Conservation (phyloP, 2,888 invertebrate genomes). For the Drosophila borealis region DNA sequence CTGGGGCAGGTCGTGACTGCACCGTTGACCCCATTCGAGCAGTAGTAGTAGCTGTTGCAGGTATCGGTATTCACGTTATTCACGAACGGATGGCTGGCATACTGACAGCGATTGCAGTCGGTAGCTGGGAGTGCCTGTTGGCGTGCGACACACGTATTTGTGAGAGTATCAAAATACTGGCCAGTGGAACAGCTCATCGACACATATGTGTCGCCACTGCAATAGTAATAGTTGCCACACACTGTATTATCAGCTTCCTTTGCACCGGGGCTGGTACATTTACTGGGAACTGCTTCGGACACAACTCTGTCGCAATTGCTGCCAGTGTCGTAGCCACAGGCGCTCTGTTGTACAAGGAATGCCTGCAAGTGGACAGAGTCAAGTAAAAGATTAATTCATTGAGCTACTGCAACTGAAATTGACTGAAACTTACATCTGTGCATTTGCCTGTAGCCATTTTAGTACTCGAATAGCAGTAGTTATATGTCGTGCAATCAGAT, state of each 20-base stretch:
- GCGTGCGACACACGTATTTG: neutral
- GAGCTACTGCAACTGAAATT: neutral
- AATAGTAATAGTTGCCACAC: conserved; percentile 45
- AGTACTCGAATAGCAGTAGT: conserved; percentile 20
- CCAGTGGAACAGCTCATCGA: conserved; percentile 16
- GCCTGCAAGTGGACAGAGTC: conserved; percentile 17
- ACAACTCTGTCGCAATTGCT: conserved; percentile 44
- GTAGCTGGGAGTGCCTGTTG: conserved; percentile 9
- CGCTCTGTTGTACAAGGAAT: neutral
- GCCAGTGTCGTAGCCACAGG: conserved; percentile 1
- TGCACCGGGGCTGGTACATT: too few relatives aligned
- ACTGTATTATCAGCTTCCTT: neutral
- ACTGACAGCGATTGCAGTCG: conserved; percentile 62
- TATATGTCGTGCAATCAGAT: conserved; percentile 19
- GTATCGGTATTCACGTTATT: conserved; percentile 23
- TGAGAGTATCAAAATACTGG: conserved; percentile 13
- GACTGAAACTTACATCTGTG: conserved; percentile 21
- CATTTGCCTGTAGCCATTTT: rapidly evolving
- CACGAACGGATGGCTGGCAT: conserved; percentile 21
- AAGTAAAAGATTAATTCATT: too few relatives aligned
- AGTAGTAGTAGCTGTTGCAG: conserved; percentile 54
- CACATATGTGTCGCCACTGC: conserved; percentile 3
- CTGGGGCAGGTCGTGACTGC: rapidly evolving
- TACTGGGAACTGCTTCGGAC: rapidly evolving
- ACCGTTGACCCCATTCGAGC: conserved; percentile 21